Percentiles rank a stretch among this genome's conserved stretches.
Evolutionary conservation across 2,113 vertebrate genomes (phyloP).

Genomic region (Platanista minor): DNA sequence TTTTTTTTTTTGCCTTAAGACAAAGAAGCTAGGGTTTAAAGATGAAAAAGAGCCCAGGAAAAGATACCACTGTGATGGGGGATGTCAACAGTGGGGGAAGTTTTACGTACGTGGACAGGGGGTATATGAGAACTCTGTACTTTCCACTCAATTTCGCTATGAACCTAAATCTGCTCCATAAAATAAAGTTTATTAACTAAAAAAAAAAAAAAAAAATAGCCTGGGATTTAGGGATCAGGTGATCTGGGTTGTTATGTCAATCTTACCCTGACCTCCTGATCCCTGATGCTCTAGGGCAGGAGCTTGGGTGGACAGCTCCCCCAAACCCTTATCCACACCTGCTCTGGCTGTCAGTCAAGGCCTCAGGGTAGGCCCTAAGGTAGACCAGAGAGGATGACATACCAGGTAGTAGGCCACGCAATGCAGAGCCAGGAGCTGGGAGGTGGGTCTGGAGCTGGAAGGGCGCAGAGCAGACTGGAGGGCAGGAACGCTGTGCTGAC

Average conservation of each 20-base stretch:
- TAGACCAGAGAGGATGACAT: not conserved
- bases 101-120: fast-evolving
- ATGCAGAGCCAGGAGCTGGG: not conserved
- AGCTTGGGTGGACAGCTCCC: not conserved
- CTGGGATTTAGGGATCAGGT: not conserved
- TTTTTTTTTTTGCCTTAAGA: not conserved
- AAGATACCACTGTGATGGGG: not conserved
- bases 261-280: not conserved
- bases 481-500: not conserved
- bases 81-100: not conserved
- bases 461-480: not conserved
- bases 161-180: not conserved
- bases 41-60: not conserved
- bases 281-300: not conserved
- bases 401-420: not conserved
- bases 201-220: not conserved
- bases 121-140: not conserved
- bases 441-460: not conserved
- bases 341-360: not conserved
- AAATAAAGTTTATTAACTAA: not conserved
- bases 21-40: not conserved
- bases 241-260: not conserved
- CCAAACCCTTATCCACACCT: not conserved
- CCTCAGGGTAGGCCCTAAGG: not conserved
- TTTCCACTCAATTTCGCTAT: not conserved